Conservation (phyloP, 92 coral and sea anemone species). For the Palythoa grandis region DNA sequence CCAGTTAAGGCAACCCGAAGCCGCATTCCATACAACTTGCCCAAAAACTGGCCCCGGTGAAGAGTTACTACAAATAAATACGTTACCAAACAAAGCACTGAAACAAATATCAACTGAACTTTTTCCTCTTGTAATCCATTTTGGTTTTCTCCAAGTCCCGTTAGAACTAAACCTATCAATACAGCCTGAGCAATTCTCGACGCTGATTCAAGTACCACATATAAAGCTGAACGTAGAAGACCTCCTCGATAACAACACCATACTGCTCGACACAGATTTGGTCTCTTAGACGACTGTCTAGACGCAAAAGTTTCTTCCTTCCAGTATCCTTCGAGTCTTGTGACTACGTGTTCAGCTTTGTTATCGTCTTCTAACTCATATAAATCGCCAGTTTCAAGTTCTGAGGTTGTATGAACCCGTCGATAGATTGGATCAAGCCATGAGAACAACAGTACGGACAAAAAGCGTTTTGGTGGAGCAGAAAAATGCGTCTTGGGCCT, state of each 20-base stretch:
- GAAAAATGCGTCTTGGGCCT: slow-evolving; percentile 1
- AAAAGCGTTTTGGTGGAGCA: background rate
- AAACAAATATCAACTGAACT: slow-evolving; percentile 37
- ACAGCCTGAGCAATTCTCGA: slow-evolving; percentile 44
- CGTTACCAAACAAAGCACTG: slow-evolving; percentile 19
- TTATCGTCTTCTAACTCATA: slow-evolving; percentile 25
- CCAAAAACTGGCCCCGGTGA: slow-evolving; percentile 36
- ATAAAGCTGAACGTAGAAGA: slow-evolving; percentile 29
- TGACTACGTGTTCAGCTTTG: slow-evolving; percentile 14
- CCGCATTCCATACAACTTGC: slow-evolving; percentile 43
- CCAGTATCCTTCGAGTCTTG: slow-evolving; percentile 35
- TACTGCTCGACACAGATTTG: slow-evolving; percentile 30
- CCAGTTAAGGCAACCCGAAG: slow-evolving; percentile 39
- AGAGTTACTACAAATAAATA: slow-evolving; percentile 31
- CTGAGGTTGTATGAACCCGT: slow-evolving; percentile 6
- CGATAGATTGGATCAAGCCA: slow-evolving; percentile 42
- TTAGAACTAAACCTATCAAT: slow-evolving; percentile 32
- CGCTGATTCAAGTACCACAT: slow-evolving; percentile 18
- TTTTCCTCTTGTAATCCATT: background rate
- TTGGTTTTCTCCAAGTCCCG: slow-evolving; percentile 21
- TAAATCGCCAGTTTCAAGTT: slow-evolving; percentile 10
- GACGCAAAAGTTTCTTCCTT: background rate
- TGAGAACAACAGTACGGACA: slow-evolving; percentile 17
- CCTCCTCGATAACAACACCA: slow-evolving; percentile 31
- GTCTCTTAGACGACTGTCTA: background rate